Percentiles rank a stretch among this genome's conserved stretches.
These are phyloP conservation scores for Sylvietta virens DNA, from an alignment of 2,113 vertebrate genomes.

Conservation along the genomic window DNA sequence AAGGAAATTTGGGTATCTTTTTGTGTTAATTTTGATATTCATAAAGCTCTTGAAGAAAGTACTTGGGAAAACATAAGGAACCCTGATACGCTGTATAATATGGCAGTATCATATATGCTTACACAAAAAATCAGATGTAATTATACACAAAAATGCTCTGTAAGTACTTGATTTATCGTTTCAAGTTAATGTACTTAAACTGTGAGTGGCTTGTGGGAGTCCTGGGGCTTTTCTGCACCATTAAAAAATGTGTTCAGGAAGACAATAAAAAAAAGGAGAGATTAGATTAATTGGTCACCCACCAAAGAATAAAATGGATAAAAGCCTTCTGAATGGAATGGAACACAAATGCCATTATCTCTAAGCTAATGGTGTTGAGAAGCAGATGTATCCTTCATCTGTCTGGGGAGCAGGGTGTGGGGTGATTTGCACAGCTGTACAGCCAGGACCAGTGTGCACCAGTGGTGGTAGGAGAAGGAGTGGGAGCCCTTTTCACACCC, in stretches of 20 bases:
- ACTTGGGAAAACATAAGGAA: background rate
- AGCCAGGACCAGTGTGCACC: background rate
- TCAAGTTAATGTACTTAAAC: conserved; percentile 9
- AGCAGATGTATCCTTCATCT: background rate
- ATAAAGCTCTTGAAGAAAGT: background rate
- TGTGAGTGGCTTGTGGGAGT: conserved; percentile 1
- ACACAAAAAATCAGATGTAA: background rate
- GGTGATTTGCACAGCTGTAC: background rate
- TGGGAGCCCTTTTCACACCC: background rate
- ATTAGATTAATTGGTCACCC: conserved; percentile 15
- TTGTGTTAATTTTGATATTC: background rate
- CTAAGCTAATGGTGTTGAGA: background rate
- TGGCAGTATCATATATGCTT: background rate
- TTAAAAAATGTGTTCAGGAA: conserved; percentile 11
- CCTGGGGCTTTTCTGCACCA: background rate
- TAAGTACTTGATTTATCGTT: conserved; percentile 37
- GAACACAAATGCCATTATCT: background rate
- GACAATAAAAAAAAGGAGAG: background rate
- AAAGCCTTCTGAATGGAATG: background rate
- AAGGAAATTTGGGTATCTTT: background rate
- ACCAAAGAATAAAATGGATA: background rate
- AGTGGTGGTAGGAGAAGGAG: background rate
- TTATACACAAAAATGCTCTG: background rate
- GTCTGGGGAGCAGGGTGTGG: background rate
- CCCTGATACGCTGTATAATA: background rate